A percentile compares a stretch with the other conserved stretches of the same genome.
Evolutionary conservation across 2,888 invertebrate genomes (phyloP).

Genomic region (Yponomeuta plumbellus): DNA sequence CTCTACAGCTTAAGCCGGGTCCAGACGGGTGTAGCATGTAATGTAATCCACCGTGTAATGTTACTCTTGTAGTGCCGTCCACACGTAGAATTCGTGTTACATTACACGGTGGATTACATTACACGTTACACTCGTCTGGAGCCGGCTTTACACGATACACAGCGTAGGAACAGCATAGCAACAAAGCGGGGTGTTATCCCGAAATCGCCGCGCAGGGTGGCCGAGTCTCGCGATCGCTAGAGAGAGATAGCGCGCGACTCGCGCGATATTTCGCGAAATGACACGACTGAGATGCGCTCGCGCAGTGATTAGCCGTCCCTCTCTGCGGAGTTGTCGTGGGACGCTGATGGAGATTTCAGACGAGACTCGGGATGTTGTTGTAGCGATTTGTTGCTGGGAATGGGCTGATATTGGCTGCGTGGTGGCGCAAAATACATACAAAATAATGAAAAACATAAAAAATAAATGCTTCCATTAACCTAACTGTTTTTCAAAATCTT

Average conservation of each 20-base stretch:
- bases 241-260: constrained; percentile 33
- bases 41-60: too few relatives aligned
- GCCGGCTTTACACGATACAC: background rate
- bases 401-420: background rate
- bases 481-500: too few relatives aligned
- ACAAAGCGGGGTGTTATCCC: constrained; percentile 30
- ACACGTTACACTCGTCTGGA: too few relatives aligned
- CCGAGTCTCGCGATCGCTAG: constrained; percentile 43
- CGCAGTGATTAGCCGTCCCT: background rate
- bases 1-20: background rate
- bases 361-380: background rate
- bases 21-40: too few relatives aligned
- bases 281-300: constrained; percentile 41
- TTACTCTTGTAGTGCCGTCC: too few relatives aligned
- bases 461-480: too few relatives aligned
- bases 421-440: background rate
- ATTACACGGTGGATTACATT: too few relatives aligned
- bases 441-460: too few relatives aligned
- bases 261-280: constrained; percentile 43
- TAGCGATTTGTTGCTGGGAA: background rate
- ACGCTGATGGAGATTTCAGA: background rate
- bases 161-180: background rate
- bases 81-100: too few relatives aligned
- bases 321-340: background rate
- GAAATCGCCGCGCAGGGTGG: constrained; percentile 41